These are phyloP conservation scores for Strix aluco DNA, from an alignment of 2,113 vertebrate species.

Conservation along the genomic window DNA sequence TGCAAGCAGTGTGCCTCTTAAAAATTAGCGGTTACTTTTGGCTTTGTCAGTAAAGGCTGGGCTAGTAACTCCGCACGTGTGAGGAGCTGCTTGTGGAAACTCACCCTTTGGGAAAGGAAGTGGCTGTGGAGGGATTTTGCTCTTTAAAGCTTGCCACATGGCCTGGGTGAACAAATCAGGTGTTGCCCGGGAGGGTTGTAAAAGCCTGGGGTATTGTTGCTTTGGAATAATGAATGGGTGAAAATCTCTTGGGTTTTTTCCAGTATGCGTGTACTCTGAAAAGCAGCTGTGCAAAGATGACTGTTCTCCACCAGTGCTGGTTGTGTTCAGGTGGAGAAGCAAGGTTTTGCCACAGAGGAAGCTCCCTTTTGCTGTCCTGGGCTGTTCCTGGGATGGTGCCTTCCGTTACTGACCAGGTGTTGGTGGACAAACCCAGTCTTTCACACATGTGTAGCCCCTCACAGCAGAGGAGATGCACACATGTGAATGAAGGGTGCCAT, in stretches of 20 bases:
- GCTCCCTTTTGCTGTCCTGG: neutral
- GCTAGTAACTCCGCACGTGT: neutral
- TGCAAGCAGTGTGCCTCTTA: constrained; percentile 55
- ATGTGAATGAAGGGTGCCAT: fast-evolving
- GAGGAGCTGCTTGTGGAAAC: constrained; percentile 13
- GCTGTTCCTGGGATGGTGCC: neutral
- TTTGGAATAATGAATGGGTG: neutral
- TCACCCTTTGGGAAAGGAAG: constrained; percentile 15
- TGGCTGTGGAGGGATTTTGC: neutral
- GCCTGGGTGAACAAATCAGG: neutral
- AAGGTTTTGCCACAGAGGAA: fast-evolving
- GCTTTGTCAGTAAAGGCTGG: constrained; percentile 10
- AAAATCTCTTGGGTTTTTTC: neutral
- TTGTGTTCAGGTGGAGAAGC: neutral
- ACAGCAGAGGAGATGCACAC: neutral
- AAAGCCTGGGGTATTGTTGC: neutral
- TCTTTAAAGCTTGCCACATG: neutral
- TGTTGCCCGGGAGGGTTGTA: neutral
- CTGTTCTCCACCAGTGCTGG: neutral
- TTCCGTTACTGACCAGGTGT: neutral
- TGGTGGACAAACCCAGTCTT: neutral
- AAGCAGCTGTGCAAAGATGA: neutral
- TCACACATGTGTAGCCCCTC: fast-evolving
- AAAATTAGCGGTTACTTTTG: constrained; percentile 26
- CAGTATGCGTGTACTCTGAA: neutral